phyloP scores from a whole-genome alignment of 2,113 vertebrate species.

The Panthera leo region DNA sequence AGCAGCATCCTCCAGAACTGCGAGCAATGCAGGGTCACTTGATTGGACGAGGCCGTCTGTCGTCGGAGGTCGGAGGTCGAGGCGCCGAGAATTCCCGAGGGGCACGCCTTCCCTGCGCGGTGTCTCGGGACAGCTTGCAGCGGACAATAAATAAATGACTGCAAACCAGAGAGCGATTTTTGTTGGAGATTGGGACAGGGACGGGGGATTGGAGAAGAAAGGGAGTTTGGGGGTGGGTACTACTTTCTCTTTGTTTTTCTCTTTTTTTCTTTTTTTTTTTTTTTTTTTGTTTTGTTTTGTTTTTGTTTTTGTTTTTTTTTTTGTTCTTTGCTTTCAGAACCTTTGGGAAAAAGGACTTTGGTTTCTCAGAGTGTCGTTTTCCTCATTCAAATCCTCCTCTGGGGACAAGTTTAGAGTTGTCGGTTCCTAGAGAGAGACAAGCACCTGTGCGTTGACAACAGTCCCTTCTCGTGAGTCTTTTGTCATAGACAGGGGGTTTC shows the following conservation, averaged over 20 bases:
- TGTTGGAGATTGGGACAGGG: conserved; percentile 75
- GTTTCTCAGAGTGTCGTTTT: conserved; percentile 77
- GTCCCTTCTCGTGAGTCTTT: conserved; percentile 83
- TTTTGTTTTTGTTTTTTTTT: background rate
- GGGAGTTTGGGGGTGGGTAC: background rate
- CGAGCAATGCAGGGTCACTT: conserved; percentile 86
- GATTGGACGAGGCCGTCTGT: conserved; percentile 87
- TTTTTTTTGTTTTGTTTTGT: background rate
- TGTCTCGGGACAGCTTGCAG: conserved; percentile 82
- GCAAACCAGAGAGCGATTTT: conserved; percentile 84
- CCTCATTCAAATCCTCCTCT: conserved; percentile 75
- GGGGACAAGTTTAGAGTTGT: conserved; percentile 84
- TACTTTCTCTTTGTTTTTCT: conserved; percentile 41
- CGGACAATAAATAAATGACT: conserved; percentile 86
- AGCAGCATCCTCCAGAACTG: conserved; percentile 90
- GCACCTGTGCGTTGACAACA: conserved; percentile 84
- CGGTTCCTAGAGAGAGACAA: conserved; percentile 83
- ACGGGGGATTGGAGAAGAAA: background rate
- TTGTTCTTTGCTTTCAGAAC: conserved; percentile 74
- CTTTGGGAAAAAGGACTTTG: conserved; percentile 87
- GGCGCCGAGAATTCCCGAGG: conserved; percentile 83
- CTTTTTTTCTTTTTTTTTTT: background rate
- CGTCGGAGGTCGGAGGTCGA: conserved; percentile 81
- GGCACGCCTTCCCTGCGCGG: conserved; percentile 83
- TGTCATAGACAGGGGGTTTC: conserved; percentile 75